phyloP scores from a whole-genome alignment of 2,888 invertebrate genomes.

The Acanthosepion lycidas region DNA sequence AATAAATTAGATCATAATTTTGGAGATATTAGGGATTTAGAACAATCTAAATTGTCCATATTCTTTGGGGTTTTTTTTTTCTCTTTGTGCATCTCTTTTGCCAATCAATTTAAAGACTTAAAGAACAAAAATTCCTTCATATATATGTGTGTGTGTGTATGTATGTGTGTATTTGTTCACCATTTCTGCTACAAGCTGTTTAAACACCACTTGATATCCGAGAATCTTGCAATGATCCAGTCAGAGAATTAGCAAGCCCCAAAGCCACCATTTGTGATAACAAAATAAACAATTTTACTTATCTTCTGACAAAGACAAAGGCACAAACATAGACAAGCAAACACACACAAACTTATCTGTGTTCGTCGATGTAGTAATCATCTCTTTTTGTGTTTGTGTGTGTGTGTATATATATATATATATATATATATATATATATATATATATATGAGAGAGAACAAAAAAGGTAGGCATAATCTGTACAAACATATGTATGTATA shows the following conservation, averaged over 20 bases:
- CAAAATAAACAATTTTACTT: slow-evolving; percentile 20
- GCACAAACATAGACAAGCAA: neutral
- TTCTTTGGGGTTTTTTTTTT: neutral
- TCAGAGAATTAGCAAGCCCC: slow-evolving; percentile 4
- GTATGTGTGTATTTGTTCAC: neutral
- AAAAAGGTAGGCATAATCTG: neutral
- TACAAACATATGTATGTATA: neutral
- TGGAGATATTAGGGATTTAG: neutral
- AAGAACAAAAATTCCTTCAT: neutral
- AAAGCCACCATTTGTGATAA: slow-evolving; percentile 33
- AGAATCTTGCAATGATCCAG: neutral
- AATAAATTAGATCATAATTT: neutral
- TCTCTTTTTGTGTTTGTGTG: neutral
- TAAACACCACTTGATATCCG: neutral
- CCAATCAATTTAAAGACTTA: slow-evolving; percentile 12
- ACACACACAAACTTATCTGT: neutral
- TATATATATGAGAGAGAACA: neutral
- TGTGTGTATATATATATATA: neutral
- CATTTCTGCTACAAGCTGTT: neutral
- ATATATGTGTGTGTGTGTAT: neutral
- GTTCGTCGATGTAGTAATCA: neutral
- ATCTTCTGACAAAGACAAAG: neutral
- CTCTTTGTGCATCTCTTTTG: neutral
- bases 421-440: neutral
- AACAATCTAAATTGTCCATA: neutral